A percentile compares a stretch with the other conserved stretches of the same genome.
These are phyloP conservation scores for Zaprionus taronus DNA, from an alignment of 1,140 invertebrate species.

Conservation along the genomic window DNA sequence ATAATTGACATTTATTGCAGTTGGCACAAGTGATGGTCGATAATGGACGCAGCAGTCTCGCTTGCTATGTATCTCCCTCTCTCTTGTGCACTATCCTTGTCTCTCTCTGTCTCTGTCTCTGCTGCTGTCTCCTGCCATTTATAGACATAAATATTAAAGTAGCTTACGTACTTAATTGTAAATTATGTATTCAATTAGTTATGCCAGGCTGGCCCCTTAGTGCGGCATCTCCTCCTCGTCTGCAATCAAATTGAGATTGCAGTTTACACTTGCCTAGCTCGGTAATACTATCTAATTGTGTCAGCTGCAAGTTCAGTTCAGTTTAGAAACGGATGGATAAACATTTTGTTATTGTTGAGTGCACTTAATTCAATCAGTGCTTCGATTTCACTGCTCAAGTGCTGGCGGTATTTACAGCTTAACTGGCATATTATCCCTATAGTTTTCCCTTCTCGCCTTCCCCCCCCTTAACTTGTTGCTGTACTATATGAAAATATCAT, in stretches of 20 bases:
- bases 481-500: not conserved
- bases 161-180: slow-evolving; percentile 80
- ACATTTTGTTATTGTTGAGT: slow-evolving; percentile 12
- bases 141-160: slow-evolving; percentile 80
- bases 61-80: not conserved
- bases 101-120: slow-evolving; percentile 10
- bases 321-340: slow-evolving; percentile 1
- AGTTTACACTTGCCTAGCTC: slow-evolving; percentile 30
- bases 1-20: slow-evolving; percentile 83
- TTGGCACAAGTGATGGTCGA: slow-evolving; percentile 79
- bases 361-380: slow-evolving; percentile 5
- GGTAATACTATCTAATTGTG: slow-evolving; percentile 41
- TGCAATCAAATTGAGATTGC: slow-evolving; percentile 52
- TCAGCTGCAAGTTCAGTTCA: slow-evolving; percentile 42
- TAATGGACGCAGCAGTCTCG: slow-evolving; percentile 54
- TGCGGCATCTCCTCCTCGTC: not conserved
- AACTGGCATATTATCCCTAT: too few species aligned
- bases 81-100: not conserved
- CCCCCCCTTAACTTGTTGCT: not conserved
- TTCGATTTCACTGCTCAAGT: not conserved
- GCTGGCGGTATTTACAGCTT: not conserved
- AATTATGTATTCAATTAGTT: slow-evolving; percentile 82
- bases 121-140: slow-evolving; percentile 49
- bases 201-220: slow-evolving; percentile 43
- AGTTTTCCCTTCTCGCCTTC: not conserved